Base-by-base conservation (phyloP, 2,113 vertebrate genomes). In the Rhodinocichla rosea region DNA sequence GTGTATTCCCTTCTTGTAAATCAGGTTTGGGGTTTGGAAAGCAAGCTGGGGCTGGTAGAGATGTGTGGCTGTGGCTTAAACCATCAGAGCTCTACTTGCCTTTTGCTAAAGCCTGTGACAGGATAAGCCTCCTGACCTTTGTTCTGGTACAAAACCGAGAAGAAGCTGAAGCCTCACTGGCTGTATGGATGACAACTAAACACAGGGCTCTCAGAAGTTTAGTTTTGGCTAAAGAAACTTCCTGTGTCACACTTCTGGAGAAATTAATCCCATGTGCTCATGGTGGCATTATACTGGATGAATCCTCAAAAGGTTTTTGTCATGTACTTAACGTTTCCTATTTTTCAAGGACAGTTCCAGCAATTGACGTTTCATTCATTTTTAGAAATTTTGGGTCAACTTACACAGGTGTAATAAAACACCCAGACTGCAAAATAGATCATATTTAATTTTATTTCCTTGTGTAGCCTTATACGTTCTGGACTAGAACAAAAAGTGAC, bases 301-400 rank as follows among this genome's bases (percentile, higher is more conserved):
- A 33, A 62, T 81, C 57, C 32, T 57, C 12, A 13, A 10, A 40
- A 67, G 5, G 6, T 39, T 70, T 56, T 68, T 52, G 33, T 23
- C 23, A 8, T 3, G 8, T 52, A 24, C 5, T 2, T 30, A 5
- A 10, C 0, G 0, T 83, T 74, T 59, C n/a, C 20, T 65, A 1
- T 22, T 83, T 85, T 62, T 45, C 13, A 74, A 49, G n/a, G 53
- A 3, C 8, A 15, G 10, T 64, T 76, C 8, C 33, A 65, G 42
- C 44, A 70, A 78, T 10, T 27, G 39, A 59, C 67, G 20, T 4
- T 8, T 18, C 0, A 0, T 14, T 74, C 57, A 5, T 19, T 77
- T 81, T 59, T 55, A 59, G 56, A 55, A 67, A 35, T 53, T 59
- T 84, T 39, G 15, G 2, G 13, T 59, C 12, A 2, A 39, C 21